Percentiles rank a stretch among this genome's conserved stretches.
phyloP scores from a whole-genome alignment of 1,140 invertebrate genomes.

The Drusus annulatus region DNA sequence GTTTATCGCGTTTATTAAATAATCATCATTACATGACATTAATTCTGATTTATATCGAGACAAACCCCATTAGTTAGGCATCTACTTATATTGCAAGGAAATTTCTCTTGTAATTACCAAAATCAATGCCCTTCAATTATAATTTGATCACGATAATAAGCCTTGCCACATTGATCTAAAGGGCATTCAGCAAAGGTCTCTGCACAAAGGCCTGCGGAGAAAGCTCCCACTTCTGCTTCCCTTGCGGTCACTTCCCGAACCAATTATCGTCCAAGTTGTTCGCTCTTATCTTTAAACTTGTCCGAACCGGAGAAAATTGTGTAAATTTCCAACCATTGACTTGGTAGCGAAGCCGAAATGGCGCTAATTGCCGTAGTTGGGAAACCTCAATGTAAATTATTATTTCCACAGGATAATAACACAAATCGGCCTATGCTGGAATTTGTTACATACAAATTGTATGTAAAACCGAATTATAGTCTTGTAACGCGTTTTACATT shows the following conservation, averaged over 20 bases:
- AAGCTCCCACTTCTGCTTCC: constrained; percentile 1
- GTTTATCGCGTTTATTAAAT: no score
- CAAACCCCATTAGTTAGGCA: no score
- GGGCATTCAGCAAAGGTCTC: neutral
- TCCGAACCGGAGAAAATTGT: constrained; percentile 47
- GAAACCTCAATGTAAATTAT: constrained; percentile 48
- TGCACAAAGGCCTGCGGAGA: constrained; percentile 1
- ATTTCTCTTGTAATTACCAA: no score
- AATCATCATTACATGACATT: no score
- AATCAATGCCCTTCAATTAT: no score
- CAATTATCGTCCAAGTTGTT: constrained; percentile 53
- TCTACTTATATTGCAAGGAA: no score
- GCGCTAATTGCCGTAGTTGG: constrained; percentile 46
- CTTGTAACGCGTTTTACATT: neutral
- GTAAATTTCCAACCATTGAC: constrained; percentile 49
- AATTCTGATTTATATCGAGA: no score
- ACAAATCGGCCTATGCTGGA: constrained; percentile 16
- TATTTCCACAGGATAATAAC: constrained; percentile 45
- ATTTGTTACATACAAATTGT: neutral
- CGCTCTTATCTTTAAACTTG: constrained; percentile 52
- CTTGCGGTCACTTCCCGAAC: constrained; percentile 44
- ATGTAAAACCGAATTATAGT: neutral
- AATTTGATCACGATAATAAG: no score
- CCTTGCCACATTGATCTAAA: constrained; percentile 1
- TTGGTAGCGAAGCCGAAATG: constrained; percentile 21